A percentile compares a stretch with the other conserved stretches of the same genome.
These are phyloP conservation scores for Dinomys branickii DNA, from an alignment of 2,113 vertebrate genomes.

Conservation along the genomic window DNA sequence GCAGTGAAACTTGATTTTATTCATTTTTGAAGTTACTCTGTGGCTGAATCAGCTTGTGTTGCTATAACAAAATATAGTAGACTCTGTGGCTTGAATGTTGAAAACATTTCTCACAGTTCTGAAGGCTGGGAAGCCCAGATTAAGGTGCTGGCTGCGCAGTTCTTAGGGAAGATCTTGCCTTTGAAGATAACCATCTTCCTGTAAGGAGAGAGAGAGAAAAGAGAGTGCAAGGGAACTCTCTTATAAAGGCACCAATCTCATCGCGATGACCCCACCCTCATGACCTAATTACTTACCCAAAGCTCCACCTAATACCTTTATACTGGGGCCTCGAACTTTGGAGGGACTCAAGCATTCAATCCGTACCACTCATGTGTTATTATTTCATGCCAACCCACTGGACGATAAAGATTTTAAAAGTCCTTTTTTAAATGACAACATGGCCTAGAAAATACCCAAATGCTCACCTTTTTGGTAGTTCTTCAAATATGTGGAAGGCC, in stretches of 20 bases:
- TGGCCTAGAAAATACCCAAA: not conserved
- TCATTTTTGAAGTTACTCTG: not conserved
- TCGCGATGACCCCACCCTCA: not conserved
- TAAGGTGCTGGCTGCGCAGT: not conserved
- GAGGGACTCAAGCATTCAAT: not conserved
- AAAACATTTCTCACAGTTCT: not conserved
- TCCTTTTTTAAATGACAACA: not conserved
- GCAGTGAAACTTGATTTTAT: not conserved
- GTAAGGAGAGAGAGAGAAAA: not conserved
- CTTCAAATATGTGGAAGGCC: not conserved
- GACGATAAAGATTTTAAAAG: conserved; percentile 29
- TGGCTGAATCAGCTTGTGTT: not conserved
- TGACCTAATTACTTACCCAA: not conserved
- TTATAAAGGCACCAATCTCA: not conserved
- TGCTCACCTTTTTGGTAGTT: not conserved
- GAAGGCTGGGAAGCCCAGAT: not conserved
- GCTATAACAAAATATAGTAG: not conserved
- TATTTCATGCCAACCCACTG: not conserved
- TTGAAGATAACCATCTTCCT: not conserved
- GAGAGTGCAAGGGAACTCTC: not conserved
- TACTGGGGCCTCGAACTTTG: not conserved
- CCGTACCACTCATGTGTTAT: not conserved
- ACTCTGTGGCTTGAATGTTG: not conserved
- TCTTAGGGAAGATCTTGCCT: not conserved
- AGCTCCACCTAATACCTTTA: no score